Base-by-base conservation (phyloP, 2,797 vertebrate species). In the Arrhamphus sclerolepis region DNA sequence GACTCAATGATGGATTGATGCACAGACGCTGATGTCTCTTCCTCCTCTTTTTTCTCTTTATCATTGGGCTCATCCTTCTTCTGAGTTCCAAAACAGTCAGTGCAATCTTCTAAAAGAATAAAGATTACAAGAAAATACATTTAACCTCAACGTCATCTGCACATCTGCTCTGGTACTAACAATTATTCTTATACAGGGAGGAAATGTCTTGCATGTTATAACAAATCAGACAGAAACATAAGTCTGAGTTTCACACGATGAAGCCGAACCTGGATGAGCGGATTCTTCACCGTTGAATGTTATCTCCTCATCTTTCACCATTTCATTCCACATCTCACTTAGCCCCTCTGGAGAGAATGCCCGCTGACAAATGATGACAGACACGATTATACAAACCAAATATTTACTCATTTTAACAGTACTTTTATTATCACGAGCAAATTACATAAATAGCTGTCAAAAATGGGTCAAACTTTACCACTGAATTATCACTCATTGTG, bases 231-330 rank as follows among this genome's bases (percentile, higher is more conserved):
- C 19, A 46, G 13, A 44, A 59, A 31, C 21, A 44, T 0, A 16
- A 41, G 47, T 6, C 3, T 41, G 24, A 28, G 14, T 7, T 26
- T 22, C 4, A 14, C 29, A 24, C 26, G 5, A 42, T 5, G 13
- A 41, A 18, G 19, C 5, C 28, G 21, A 93, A 93, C 93, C 94
- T 72, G 90, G 93, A 80, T 94, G 95, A 67, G 90, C 81, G 1
- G 93, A 87, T 62, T 98, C 97, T 65, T 94, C 92, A 70, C 96
- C 93, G 13, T 83, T 94, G 74, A 97, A 97, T 8, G 96, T 83
- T 63, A 99, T 96, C 86, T 99, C 98, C 29, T 97, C 96, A 90
- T 99, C 97, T 91, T 98, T 98, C 17, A 99, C 96, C 97, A 99
- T 99, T 89, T 99, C 98, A 67, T 99, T 99, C 98, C 98, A 99